Percentiles rank a stretch among this genome's conserved stretches.
These are phyloP conservation scores for Suricata suricatta DNA, from an alignment of 2,113 vertebrate species.

Conservation along the genomic window DNA sequence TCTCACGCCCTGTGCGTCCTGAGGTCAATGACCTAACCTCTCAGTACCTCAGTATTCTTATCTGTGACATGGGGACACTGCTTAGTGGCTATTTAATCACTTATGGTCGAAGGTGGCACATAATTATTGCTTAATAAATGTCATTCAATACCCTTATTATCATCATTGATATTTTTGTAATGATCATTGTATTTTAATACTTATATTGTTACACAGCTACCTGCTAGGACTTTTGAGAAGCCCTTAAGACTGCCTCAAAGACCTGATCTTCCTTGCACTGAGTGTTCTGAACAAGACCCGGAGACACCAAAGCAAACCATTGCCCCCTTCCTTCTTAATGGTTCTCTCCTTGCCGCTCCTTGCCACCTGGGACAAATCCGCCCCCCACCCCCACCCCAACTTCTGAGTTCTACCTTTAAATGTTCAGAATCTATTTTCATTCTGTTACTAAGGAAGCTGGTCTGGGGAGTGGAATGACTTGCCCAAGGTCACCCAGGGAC, in stretches of 20 bases:
- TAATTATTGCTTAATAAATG: not conserved
- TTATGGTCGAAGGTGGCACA: not conserved
- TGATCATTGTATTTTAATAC: not conserved
- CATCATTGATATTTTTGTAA: not conserved
- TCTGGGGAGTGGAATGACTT: not conserved
- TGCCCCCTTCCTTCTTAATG: not conserved
- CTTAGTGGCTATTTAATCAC: not conserved
- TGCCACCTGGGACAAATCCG: not conserved
- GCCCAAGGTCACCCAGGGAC: not conserved
- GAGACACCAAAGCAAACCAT: not conserved
- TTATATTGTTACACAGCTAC: rapidly evolving
- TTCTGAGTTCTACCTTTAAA: not conserved
- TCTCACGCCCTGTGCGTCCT: not conserved
- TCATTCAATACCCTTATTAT: not conserved
- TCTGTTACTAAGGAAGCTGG: not conserved
- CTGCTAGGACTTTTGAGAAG: not conserved
- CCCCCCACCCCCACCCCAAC: too few relatives aligned
- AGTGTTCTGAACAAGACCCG: not conserved
- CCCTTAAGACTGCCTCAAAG: not conserved
- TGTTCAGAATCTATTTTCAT: not conserved
- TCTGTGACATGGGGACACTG: rapidly evolving
- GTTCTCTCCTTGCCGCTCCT: not conserved
- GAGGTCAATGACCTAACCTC: too few relatives aligned
- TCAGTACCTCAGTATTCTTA: not conserved
- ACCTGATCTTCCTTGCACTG: too few relatives aligned